Evolutionary conservation across 1,140 invertebrate genomes (phyloP), one percentile per base, ranked within the genome.

Genomic region (Laodelphax striatellus): DNA sequence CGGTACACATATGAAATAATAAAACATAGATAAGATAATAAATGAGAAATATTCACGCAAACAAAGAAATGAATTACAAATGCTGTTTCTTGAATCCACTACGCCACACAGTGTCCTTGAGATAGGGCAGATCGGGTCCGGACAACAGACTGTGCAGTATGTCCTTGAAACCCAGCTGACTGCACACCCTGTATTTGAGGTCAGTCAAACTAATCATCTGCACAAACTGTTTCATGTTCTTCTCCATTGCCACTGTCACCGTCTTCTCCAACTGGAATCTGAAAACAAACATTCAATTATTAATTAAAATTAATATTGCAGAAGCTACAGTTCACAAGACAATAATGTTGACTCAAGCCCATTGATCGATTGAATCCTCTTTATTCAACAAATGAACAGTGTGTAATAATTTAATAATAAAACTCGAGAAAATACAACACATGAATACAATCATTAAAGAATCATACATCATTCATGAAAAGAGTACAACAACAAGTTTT

Each of bases 71-170:
- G 2, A 2, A 28, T 28, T 6, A 28, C 24, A 28, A 28, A 6
- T 28, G 24, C 24, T 28, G 24, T 28, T 28, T 28, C 28, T 60
- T 60, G 38, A 54, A 71, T 11, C 70, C 70, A 42, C 58, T 66
- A 58, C 71, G 73, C 72, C 73, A 76, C 5, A 75, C 73, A 16
- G 73, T 75, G 65, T 76, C 74, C 55, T 72, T 74, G 46, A 76
- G 64, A 67, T 73, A 74, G 46, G 67, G 66, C 50, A 72, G 57
- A 57, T 72, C 67, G 24, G 68, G 65, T 16, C 67, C 64, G n/a
- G 44, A 60, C n/a, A 74, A 62, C n/a, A 75, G 63, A 13, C 66
- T 66, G 58, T 72, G 68, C 0, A 74, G 58, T 4, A 76, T 34
- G 63, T 72, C 69, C 9, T 67, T 69, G 60, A 76, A 75, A 14